Evolutionary conservation across 2,888 invertebrate genomes (phyloP).

Genomic region (Heliconius ethilla): DNA sequence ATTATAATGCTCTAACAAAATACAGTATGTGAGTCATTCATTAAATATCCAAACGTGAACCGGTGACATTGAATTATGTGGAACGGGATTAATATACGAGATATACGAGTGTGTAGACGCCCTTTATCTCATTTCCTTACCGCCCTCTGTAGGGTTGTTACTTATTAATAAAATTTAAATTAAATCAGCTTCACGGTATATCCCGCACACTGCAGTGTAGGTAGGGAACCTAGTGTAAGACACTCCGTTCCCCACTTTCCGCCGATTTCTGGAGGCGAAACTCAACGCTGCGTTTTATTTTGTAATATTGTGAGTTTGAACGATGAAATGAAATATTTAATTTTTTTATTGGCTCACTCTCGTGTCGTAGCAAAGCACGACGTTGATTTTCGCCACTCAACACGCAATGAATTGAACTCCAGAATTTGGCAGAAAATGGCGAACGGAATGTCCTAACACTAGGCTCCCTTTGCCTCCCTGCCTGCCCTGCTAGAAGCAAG

Average conservation of each 20-base stretch:
- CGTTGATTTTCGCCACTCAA: neutral
- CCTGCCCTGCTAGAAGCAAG: neutral
- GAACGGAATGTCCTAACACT: neutral
- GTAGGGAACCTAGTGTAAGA: no score
- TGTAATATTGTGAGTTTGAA: no score
- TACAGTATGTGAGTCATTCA: conserved; percentile 35
- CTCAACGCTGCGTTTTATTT: no score
- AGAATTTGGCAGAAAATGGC: neutral
- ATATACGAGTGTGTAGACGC: conserved; percentile 39
- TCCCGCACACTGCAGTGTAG: no score
- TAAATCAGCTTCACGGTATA: no score
- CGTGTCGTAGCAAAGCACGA: neutral
- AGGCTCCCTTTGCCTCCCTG: neutral
- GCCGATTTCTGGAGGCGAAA: no score
- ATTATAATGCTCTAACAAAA: conserved; percentile 7
- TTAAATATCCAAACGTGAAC: conserved; percentile 41
- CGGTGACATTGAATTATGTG: conserved; percentile 45
- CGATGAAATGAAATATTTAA: neutral
- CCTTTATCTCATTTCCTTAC: conserved; percentile 43
- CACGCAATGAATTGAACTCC: neutral
- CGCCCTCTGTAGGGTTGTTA: conserved; percentile 40
- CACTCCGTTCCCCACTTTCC: no score
- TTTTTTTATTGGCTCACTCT: neutral
- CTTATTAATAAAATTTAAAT: neutral
- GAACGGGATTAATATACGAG: conserved; percentile 44